Evolutionary conservation across 2,797 vertebrate species (phyloP), one percentile per base, ranked within the genome.

Genomic region (Catamblyrhynchus diadema): DNA sequence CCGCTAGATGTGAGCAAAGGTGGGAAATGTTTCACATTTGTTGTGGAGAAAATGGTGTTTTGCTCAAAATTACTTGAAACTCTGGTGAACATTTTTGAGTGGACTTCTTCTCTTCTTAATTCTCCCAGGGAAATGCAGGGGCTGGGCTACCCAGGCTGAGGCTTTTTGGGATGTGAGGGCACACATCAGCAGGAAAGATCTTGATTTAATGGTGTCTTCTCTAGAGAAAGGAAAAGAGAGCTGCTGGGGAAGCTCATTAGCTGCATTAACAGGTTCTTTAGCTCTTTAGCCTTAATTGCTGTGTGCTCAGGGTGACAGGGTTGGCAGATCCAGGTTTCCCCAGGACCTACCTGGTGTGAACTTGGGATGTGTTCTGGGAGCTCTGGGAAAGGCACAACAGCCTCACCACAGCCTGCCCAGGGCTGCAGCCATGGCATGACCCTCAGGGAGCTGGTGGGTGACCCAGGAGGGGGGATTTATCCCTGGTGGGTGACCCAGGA

Each of bases 331-430:
- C 35, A 39, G 60, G 59, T 90, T 53, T 75, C 41, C 45, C 5
- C 0, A 1, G 48, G 47, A 37, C 17, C 32, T 57, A 33, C 17
- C 32, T 57, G 37, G 19, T 0, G 0, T 65, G 62, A 85, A 14
- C n/a, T 2, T 62, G 1, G 25, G 30, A 50, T 67, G 32, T 1
- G 0, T 51, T 41, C 53, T 9, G 39, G 57, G 32, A 45, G 27
- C 0, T 2, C 24, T n/a, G 51, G 35, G 45, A 12, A 72, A 28
- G 47, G 54, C 37, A 50, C 13, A 27, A 8, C 0, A 1, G 23
- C 39, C 44, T 69, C 30, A 50, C 16, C 25, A 8, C 8, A 1
- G n/a, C 59, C 50, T 41, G 42, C 17, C 6, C 8, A 11, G 39
- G 18, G 35, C 50, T 28, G 79, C 62, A 88, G 62, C 72, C 3